Evolutionary conservation across 2,113 vertebrate species (phyloP).

Genomic region (Theristicus caerulescens): DNA sequence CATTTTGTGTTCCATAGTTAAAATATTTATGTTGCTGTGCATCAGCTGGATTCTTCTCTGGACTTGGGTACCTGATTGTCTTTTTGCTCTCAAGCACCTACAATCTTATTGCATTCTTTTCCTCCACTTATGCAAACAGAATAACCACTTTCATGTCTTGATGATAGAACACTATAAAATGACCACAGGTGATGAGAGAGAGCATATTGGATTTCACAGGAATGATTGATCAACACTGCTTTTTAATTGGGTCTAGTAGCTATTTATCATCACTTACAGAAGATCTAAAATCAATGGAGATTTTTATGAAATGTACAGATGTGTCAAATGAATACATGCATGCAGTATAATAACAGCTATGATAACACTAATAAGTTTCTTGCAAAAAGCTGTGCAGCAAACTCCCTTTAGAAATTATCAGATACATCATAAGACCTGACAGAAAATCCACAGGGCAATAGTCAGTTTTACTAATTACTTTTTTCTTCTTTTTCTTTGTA

Average conservation of each 20-base stretch:
- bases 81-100: background rate
- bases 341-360: background rate
- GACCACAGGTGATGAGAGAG: background rate
- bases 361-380: background rate
- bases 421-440: background rate
- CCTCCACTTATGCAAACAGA: background rate
- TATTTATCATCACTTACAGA: background rate
- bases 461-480: background rate
- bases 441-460: background rate
- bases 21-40: background rate
- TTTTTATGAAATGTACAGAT: background rate
- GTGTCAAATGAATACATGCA: background rate
- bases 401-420: background rate
- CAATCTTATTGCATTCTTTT: background rate
- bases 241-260: background rate
- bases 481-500: background rate
- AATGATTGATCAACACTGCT: background rate
- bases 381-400: background rate
- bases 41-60: background rate
- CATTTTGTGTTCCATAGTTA: background rate
- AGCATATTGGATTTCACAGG: background rate
- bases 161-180: background rate
- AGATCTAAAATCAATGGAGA: background rate
- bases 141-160: background rate
- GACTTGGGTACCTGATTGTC: background rate